phyloP scores from a whole-genome alignment of 1,140 invertebrate species.

The Drosophila burlai region DNA sequence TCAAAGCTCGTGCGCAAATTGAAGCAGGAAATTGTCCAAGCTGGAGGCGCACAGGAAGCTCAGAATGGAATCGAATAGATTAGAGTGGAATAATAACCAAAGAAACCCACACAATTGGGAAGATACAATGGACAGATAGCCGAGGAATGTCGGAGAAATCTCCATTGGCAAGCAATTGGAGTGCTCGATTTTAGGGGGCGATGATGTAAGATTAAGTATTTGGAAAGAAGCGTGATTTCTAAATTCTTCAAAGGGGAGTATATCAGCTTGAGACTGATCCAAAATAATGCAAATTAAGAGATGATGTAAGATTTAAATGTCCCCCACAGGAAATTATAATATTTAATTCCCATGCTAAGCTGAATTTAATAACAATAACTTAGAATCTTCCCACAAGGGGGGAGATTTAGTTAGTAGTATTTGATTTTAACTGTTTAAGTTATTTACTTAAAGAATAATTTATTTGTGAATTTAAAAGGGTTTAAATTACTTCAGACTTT shows the following conservation, averaged over 20 bases:
- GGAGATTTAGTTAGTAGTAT: neutral
- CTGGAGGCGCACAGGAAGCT: conserved; percentile 62
- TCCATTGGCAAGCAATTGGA: conserved; percentile 4
- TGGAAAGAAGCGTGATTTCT: neutral
- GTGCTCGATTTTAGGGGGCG: neutral
- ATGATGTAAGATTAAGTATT: conserved; percentile 36
- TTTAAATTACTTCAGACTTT: too few species aligned
- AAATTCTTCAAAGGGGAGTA: neutral
- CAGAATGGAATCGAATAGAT: conserved; percentile 19
- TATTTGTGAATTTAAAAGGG: neutral
- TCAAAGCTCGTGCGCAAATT: conserved; percentile 55
- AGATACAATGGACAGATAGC: conserved; percentile 17
- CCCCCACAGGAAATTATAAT: conserved; percentile 3
- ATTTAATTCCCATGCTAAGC: neutral
- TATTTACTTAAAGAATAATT: neutral
- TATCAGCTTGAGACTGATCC: neutral
- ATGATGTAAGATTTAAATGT: conserved; percentile 15
- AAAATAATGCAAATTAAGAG: neutral
- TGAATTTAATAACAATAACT: conserved; percentile 14
- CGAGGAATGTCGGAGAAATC: conserved; percentile 32
- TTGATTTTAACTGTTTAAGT: neutral
- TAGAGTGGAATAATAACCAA: conserved; percentile 26
- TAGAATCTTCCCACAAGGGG: neutral
- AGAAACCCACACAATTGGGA: conserved; percentile 48
- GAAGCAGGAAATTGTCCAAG: conserved; percentile 67